Evolutionary conservation across 2,113 vertebrate genomes (phyloP), one percentile per base, ranked within the genome.

Genomic region (Choloepus hoffmanni): DNA sequence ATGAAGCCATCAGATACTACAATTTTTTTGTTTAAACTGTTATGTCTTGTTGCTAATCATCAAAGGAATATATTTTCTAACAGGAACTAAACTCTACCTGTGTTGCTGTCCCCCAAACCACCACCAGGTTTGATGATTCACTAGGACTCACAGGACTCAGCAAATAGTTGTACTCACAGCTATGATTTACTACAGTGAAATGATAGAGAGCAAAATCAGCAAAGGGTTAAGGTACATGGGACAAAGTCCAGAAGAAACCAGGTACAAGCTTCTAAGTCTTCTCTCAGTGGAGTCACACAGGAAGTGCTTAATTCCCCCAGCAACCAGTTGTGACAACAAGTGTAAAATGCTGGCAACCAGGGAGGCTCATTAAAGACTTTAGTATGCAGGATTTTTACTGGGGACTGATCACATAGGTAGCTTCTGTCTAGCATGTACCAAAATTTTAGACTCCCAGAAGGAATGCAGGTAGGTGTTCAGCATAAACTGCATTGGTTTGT

Each of bases 11-110:
- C 55, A 60, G 11, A 84, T 4, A 45, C 21, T 70, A 72, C 33
- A 60, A 26, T 24, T 67, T 90, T 50, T 77, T 77, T 36, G 1
- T n/a, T 89, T 90, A 92, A 77, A 21, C 65, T 85, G 15, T 63
- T 86, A 53, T 16, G 28, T 83, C 60, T 83, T 50, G 89, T 86
- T 43, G 24, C 40, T 90, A 78, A 65, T 78, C 67, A 82, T 28
- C 28, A 93, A 92, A 92, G 45, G 12, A 79, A 89, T 83, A 4
- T 65, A 79, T 79, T 85, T 92, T 72, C 15, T 83, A 89, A 77
- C 85, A 72, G 21, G 30, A 94, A 62, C 62, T 21, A 60, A 58
- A 23, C 18, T 50, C 16, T 53, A 77, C 7, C 21, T 63, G 16
- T 40, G 19, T 16, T 78, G 11, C 7, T 18, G 30, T 88, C 3